Conservation (phyloP, 2,113 vertebrate genomes). For the Melanotaenia duboulayi region DNA sequence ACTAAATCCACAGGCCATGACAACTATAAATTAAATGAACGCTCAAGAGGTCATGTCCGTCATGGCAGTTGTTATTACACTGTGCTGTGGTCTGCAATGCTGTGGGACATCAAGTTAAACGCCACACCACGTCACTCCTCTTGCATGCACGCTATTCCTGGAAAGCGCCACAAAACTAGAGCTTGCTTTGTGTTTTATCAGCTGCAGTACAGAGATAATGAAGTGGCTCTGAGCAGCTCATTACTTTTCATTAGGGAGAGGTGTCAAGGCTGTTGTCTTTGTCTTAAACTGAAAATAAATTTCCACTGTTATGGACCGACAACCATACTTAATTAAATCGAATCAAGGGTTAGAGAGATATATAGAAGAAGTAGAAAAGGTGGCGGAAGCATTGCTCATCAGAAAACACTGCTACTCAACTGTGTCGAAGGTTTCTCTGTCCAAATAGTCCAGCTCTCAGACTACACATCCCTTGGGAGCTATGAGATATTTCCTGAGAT, state of each 20-base stretch:
- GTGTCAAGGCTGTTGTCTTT: slow-evolving; percentile 53
- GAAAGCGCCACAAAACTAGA: slow-evolving; percentile 1
- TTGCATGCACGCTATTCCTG: background rate
- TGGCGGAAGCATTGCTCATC: slow-evolving; percentile 24
- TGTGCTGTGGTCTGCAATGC: background rate
- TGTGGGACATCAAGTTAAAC: background rate
- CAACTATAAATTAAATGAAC: too few species aligned
- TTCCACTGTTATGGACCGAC: slow-evolving; percentile 36
- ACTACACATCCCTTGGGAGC: slow-evolving; percentile 45
- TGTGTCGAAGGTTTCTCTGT: slow-evolving; percentile 42
- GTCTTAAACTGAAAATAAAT: slow-evolving; percentile 44
- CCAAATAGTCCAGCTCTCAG: slow-evolving; percentile 16
- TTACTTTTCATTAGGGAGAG: slow-evolving; percentile 56
- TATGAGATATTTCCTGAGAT: slow-evolving; percentile 62
- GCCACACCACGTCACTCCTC: background rate
- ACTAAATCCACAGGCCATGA: too few species aligned
- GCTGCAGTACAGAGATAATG: slow-evolving; percentile 28
- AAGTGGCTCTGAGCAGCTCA: slow-evolving; percentile 31
- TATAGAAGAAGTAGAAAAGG: background rate
- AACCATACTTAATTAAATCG: slow-evolving; percentile 61
- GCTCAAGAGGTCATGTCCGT: too few species aligned
- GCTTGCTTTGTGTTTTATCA: background rate
- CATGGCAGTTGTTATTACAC: background rate
- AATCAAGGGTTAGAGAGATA: slow-evolving; percentile 28
- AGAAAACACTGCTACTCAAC: slow-evolving; percentile 37